phyloP scores from a whole-genome alignment of 2,113 vertebrate genomes.

The Polypterus bichir region DNA sequence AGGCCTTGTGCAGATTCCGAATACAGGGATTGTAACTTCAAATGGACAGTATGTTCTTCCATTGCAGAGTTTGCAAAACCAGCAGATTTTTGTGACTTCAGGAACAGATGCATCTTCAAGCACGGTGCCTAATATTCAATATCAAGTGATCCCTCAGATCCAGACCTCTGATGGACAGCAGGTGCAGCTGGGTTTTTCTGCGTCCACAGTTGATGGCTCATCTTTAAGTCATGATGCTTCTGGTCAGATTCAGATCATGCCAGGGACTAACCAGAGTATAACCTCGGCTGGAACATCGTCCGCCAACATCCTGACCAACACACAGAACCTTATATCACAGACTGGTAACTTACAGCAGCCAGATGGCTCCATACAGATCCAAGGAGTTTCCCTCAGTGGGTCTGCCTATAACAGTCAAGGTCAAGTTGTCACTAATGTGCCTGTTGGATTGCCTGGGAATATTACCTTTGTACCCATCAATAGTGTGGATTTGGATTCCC shows the following conservation, averaged over 20 bases:
- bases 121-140: constrained; percentile 94
- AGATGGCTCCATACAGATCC: constrained; percentile 50
- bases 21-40: constrained; percentile 79
- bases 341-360: constrained; percentile 69
- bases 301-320: constrained; percentile 65
- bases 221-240: constrained; percentile 80
- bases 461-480: constrained; percentile 98
- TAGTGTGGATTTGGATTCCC: constrained; percentile 92
- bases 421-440: constrained; percentile 93
- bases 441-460: constrained; percentile 90
- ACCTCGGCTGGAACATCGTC: constrained; percentile 69
- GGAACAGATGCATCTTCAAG: constrained; percentile 82
- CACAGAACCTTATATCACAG: constrained; percentile 88
- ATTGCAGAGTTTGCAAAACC: constrained; percentile 92
- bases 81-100: constrained; percentile 88
- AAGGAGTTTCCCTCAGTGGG: constrained; percentile 84
- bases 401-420: constrained; percentile 87
- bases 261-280: constrained; percentile 79
- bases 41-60: constrained; percentile 97
- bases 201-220: constrained; percentile 70
- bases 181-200: constrained; percentile 84
- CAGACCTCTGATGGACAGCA: constrained; percentile 83
- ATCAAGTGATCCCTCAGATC: constrained; percentile 98
- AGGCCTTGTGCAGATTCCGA: constrained; percentile 86
- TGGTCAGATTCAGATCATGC: constrained; percentile 92